A percentile compares a stretch with the other conserved stretches of the same genome.
Evolutionary conservation across 1,140 invertebrate genomes (phyloP).

Genomic region (Zaprionus camerounensis): DNA sequence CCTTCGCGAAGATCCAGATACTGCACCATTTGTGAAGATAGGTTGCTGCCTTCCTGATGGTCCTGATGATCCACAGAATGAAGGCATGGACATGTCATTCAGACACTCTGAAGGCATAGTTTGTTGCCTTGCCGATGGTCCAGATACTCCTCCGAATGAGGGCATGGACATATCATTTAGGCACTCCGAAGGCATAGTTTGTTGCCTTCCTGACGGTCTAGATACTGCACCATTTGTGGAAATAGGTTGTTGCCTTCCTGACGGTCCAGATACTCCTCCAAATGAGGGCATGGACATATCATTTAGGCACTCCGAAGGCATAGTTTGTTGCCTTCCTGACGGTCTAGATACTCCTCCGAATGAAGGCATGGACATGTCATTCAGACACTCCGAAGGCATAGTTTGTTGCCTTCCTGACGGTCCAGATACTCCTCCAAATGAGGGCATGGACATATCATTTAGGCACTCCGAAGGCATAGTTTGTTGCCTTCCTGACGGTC

Average conservation of each 20-base stretch:
- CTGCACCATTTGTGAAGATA: too few species aligned
- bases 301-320: slow-evolving; percentile 3
- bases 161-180: too few species aligned
- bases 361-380: too few species aligned
- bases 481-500: background rate
- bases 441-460: background rate
- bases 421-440: background rate
- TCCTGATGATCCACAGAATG: background rate
- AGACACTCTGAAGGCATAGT: slow-evolving; percentile 1
- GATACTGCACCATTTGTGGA: too few species aligned
- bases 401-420: too few species aligned
- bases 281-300: slow-evolving; percentile 39
- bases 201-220: background rate
- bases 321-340: too few species aligned
- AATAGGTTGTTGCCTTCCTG: background rate
- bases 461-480: background rate
- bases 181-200: too few species aligned
- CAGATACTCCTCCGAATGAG: too few species aligned
- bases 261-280: background rate
- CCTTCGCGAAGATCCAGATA: background rate
- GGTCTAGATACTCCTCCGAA: background rate
- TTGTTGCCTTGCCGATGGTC: background rate
- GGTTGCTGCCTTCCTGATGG: background rate
- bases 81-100: slow-evolving; percentile 17
- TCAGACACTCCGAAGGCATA: too few species aligned